A percentile compares a stretch with the other conserved stretches of the same genome.
Evolutionary conservation across 2,888 invertebrate species (phyloP).

Genomic region (Ectobius pallidus): DNA sequence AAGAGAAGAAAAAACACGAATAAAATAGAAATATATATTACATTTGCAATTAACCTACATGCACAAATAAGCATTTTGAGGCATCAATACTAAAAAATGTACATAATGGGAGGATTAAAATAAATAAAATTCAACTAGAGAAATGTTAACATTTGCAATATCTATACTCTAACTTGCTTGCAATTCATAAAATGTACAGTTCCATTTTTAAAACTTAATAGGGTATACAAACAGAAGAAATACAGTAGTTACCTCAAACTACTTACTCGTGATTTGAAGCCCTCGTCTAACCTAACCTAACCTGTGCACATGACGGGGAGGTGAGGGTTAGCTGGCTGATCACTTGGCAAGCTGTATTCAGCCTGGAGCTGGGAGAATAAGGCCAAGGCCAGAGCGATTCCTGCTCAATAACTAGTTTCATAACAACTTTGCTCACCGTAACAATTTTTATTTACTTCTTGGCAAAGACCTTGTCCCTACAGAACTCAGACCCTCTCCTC

Average conservation of each 20-base stretch:
- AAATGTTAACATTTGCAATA: neutral
- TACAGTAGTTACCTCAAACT: conserved; percentile 23
- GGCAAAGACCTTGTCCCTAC: conserved; percentile 65
- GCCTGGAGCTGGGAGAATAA: neutral
- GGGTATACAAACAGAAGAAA: conserved; percentile 21
- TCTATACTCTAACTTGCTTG: neutral
- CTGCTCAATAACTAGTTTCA: conserved; percentile 19
- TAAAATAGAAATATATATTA: conserved; percentile 30
- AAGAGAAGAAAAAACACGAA: conserved; percentile 22
- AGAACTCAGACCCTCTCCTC: conserved; percentile 79
- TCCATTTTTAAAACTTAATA: neutral
- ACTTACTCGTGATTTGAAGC: conserved; percentile 23
- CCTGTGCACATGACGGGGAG: conserved; percentile 20
- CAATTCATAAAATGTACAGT: conserved; percentile 18
- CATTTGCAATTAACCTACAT: conserved; percentile 18
- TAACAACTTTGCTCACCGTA: conserved; percentile 5
- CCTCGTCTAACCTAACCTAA: conserved; percentile 23
- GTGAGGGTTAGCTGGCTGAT: conserved; percentile 22
- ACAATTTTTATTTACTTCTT: conserved; percentile 44
- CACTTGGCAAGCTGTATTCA: neutral
- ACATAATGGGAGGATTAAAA: conserved; percentile 17
- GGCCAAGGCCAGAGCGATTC: neutral
- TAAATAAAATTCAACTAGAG: conserved; percentile 10
- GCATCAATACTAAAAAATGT: conserved; percentile 22
- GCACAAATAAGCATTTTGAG: conserved; percentile 21